Conservation (phyloP, 1,140 invertebrate genomes). For the Zaprionus capensis region DNA sequence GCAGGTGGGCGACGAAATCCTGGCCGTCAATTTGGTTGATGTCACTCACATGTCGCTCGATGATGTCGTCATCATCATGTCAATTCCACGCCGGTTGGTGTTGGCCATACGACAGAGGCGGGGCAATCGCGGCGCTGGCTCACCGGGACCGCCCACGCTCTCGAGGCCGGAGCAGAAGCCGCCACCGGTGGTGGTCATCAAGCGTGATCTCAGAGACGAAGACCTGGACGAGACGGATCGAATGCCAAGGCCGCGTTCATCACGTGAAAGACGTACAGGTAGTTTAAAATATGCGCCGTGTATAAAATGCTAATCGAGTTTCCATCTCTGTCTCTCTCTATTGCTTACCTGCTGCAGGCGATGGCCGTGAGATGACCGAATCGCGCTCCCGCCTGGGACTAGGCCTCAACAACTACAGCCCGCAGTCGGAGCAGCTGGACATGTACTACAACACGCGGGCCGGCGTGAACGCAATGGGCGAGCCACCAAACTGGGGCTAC, state of each 20-base stretch:
- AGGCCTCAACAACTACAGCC: conserved; percentile 87
- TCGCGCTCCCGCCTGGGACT: conserved; percentile 90
- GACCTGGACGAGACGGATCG: conserved; percentile 87
- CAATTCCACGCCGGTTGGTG: conserved; percentile 97
- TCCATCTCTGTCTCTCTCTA: conserved; percentile 24
- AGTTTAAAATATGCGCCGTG: conserved; percentile 70
- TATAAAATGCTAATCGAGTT: conserved; percentile 70
- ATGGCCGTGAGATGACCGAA: conserved; percentile 90
- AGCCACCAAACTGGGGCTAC: conserved; percentile 84
- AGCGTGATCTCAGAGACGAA: conserved; percentile 95
- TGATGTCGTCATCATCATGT: conserved; percentile 99
- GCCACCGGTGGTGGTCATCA: conserved; percentile 96
- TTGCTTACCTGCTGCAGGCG: conserved; percentile 84
- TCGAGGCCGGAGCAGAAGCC: conserved; percentile 91
- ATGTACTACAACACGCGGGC: conserved; percentile 92
- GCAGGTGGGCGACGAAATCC: conserved; percentile 98
- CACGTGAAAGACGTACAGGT: conserved; percentile 86
- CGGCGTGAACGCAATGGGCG: conserved; percentile 85
- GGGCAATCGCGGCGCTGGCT: conserved; percentile 87
- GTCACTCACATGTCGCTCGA: conserved; percentile 98
- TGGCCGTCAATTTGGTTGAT: conserved; percentile 98
- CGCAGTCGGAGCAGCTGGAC: conserved; percentile 89
- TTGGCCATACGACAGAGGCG: conserved; percentile 93
- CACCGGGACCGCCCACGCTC: conserved; percentile 87
- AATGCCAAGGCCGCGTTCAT: conserved; percentile 84